phyloP scores from a whole-genome alignment of 2,888 invertebrate species.

The Gortyna flavago region DNA sequence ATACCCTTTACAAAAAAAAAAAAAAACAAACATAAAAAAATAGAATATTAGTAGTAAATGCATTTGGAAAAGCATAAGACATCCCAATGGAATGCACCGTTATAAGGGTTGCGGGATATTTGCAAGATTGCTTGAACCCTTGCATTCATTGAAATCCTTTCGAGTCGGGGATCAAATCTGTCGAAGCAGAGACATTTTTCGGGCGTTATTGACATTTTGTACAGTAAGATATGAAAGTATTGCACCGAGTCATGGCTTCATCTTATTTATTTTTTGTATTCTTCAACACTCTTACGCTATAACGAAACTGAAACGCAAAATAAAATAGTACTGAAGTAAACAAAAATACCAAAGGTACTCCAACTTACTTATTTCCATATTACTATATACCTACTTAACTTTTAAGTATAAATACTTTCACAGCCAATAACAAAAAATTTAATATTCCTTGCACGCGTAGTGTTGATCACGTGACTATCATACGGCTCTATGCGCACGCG shows the following conservation, averaged over 20 bases:
- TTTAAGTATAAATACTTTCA: neutral
- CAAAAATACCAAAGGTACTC: no score
- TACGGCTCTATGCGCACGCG: conserved; percentile 9
- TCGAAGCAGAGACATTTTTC: neutral
- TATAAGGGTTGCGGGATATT: neutral
- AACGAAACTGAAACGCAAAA: neutral
- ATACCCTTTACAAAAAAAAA: no score
- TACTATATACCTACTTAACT: neutral
- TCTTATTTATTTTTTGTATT: neutral
- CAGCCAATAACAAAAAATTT: neutral
- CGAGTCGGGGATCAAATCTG: neutral
- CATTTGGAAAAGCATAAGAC: neutral
- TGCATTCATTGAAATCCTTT: neutral
- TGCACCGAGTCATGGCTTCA: neutral
- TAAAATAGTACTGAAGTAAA: neutral
- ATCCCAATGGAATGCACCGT: neutral
- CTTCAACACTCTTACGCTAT: neutral
- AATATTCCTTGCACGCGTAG: no score
- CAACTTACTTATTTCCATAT: neutral
- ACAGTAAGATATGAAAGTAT: neutral
- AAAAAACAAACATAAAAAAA: no score
- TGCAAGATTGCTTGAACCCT: neutral
- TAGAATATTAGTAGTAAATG: neutral
- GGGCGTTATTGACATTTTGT: neutral
- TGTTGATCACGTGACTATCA: neutral